Percentiles rank a stretch among this genome's conserved stretches.
Conservation (phyloP, 2,113 vertebrate species). For the Xiphophorus hellerii region DNA sequence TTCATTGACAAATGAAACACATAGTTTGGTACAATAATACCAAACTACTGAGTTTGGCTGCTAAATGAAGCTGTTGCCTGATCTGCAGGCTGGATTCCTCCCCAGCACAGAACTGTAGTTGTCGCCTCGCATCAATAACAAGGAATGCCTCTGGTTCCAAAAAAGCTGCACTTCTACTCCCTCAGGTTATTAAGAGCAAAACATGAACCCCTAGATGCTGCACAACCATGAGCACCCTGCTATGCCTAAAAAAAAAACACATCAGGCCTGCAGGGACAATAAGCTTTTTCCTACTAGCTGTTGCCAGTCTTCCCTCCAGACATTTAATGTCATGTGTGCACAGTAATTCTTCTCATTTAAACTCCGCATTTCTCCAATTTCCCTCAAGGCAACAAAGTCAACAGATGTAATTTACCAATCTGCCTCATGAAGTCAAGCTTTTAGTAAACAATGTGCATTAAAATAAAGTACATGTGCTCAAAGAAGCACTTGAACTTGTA, state of each 20-base stretch:
- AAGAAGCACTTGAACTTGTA: background rate
- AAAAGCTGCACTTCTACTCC: constrained; percentile 35
- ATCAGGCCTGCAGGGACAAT: constrained; percentile 41
- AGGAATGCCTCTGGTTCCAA: constrained; percentile 23
- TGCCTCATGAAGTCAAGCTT: background rate
- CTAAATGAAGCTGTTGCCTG: background rate
- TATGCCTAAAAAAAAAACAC: constrained; percentile 6
- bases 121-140: constrained; percentile 46
- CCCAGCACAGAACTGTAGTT: constrained; percentile 13
- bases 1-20: background rate
- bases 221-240: constrained; percentile 16
- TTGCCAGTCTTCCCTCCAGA: constrained; percentile 48
- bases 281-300: constrained; percentile 38
- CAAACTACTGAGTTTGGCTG: constrained; percentile 16
- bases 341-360: constrained; percentile 49
- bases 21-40: background rate
- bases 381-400: constrained; percentile 24
- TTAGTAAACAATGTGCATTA: constrained; percentile 7
- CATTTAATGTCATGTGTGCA: constrained; percentile 54
- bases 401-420: constrained; percentile 28
- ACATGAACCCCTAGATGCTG: constrained; percentile 19
- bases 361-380: constrained; percentile 24
- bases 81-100: constrained; percentile 4
- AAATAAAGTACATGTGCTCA: constrained; percentile 15
- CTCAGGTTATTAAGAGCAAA: constrained; percentile 32